Conservation (phyloP, 2,888 invertebrate species). For the Lithophane ornitopus region DNA sequence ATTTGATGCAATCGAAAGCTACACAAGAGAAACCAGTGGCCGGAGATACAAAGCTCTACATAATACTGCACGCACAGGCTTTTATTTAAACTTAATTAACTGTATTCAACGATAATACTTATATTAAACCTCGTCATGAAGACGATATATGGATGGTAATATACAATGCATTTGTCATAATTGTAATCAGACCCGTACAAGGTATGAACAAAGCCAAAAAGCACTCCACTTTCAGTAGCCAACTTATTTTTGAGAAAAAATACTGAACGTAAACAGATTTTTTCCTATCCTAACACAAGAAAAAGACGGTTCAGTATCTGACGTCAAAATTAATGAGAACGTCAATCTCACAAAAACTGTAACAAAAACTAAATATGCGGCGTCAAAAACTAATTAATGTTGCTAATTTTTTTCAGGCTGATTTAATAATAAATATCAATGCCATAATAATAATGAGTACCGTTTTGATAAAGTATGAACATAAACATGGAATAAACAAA, state of each 20-base stretch:
- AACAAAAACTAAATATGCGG: constrained; percentile 31
- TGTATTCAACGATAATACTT: background rate
- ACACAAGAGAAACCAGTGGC: no score
- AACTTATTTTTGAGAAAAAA: constrained; percentile 1
- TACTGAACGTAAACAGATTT: background rate
- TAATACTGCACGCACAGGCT: background rate
- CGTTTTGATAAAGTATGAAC: background rate
- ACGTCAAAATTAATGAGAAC: constrained; percentile 28
- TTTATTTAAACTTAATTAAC: no score
- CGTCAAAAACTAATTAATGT: constrained; percentile 22
- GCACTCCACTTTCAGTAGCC: background rate
- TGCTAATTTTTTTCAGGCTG: constrained; percentile 15
- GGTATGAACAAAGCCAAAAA: background rate
- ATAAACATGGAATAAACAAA: constrained; percentile 1
- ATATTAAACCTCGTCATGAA: background rate
- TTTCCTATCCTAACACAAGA: background rate
- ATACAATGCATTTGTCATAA: background rate
- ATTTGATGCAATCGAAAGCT: background rate
- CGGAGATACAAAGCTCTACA: background rate
- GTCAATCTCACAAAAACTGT: constrained; percentile 40
- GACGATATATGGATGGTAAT: background rate
- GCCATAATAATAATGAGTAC: background rate
- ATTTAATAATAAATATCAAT: constrained; percentile 19
- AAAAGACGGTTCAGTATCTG: constrained; percentile 19
- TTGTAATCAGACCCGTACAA: background rate